Conservation (phyloP, 2,113 vertebrate species). For the Xiphophorus hellerii region DNA sequence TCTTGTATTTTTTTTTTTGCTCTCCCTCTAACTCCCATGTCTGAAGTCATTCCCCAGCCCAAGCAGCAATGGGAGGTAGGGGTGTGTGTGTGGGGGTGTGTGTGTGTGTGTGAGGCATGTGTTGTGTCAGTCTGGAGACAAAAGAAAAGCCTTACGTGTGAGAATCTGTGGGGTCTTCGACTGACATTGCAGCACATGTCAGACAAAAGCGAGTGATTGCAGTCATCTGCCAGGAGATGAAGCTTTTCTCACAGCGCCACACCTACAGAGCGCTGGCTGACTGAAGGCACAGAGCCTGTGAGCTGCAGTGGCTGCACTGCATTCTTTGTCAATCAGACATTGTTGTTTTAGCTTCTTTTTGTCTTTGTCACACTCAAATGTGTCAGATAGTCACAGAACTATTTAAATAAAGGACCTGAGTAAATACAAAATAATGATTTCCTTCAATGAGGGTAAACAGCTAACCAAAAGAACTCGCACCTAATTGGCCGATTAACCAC, state of each 20-base stretch:
- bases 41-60: conserved; percentile 58
- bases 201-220: conserved; percentile 55
- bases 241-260: conserved; percentile 26
- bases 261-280: conserved; percentile 35
- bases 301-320: not conserved
- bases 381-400: not conserved
- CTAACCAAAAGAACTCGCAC: too few relatives aligned
- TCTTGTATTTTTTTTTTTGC: conserved; percentile 61
- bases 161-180: conserved; percentile 30
- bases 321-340: conserved; percentile 17
- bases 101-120: conserved; percentile 32
- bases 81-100: conserved; percentile 16
- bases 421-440: not conserved
- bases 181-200: conserved; percentile 50
- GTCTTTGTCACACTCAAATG: conserved; percentile 23
- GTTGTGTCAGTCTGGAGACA: conserved; percentile 39
- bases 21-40: conserved; percentile 52
- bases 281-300: conserved; percentile 47
- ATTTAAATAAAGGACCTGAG: not conserved
- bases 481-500: too few relatives aligned
- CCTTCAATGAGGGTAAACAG: not conserved
- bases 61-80: conserved; percentile 33
- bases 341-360: conserved; percentile 23
- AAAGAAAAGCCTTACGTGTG: conserved; percentile 48
- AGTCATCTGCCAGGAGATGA: conserved; percentile 67